Conservation (phyloP, 2,797 vertebrate genomes). For the Sylvilagus floridanus region DNA sequence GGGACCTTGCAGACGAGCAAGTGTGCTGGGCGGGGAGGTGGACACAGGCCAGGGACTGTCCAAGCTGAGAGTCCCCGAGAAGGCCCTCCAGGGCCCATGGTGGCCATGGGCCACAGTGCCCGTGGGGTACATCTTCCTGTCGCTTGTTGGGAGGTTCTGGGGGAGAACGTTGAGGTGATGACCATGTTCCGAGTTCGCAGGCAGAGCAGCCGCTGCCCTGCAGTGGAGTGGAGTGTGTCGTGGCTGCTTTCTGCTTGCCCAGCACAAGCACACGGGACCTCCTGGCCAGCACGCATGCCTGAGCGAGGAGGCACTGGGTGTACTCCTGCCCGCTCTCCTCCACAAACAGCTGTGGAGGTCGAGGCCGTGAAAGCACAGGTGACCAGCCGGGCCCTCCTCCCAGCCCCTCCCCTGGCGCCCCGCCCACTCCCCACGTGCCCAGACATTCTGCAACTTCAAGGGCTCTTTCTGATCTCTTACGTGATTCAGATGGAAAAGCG, state of each 20-base stretch:
- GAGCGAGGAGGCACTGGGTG: not conserved
- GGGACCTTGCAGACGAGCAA: not conserved
- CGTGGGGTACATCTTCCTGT: not conserved
- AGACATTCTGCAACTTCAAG: constrained; percentile 81
- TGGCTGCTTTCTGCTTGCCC: not conserved
- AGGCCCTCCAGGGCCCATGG: fast-evolving
- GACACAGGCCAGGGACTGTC: fast-evolving
- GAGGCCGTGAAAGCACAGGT: not conserved
- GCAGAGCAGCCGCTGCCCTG: not conserved
- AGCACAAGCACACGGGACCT: not conserved
- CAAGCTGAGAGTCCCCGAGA: not conserved
- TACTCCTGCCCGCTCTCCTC: not conserved
- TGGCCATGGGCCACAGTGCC: fast-evolving
- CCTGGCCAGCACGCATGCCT: not conserved
- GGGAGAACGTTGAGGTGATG: not conserved
- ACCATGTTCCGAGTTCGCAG: not conserved
- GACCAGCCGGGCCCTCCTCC: not conserved
- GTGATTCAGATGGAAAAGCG: constrained; percentile 86
- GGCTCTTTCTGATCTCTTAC: constrained; percentile 85
- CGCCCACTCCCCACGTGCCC: not conserved
- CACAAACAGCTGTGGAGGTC: not conserved
- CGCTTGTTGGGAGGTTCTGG: constrained; percentile 39
- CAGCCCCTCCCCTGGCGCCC: not conserved
- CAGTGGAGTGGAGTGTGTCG: not conserved
- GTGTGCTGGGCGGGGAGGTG: not conserved